phyloP scores from a whole-genome alignment of 2,113 vertebrate species.

The Trematomus loennbergii region DNA sequence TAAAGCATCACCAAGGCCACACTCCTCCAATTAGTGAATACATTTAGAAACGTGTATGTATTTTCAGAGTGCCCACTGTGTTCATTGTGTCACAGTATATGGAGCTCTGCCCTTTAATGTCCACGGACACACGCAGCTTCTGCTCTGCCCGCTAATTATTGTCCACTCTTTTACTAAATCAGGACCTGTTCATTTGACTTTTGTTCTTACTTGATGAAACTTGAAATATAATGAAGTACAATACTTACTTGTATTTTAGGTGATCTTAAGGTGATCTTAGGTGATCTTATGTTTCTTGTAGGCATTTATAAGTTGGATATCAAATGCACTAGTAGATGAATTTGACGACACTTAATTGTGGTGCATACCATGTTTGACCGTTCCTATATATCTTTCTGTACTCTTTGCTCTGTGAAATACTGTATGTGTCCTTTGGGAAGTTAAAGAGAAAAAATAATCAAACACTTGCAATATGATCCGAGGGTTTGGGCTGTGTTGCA shows the following conservation, averaged over 20 bases:
- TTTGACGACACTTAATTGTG: neutral
- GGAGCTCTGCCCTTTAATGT: no score
- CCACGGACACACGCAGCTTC: no score
- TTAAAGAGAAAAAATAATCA: slow-evolving; percentile 2
- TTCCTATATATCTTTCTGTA: neutral
- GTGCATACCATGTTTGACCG: neutral
- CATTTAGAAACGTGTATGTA: no score
- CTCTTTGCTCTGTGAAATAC: slow-evolving; percentile 1
- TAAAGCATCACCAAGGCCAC: no score
- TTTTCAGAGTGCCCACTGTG: no score
- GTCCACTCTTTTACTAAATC: no score
- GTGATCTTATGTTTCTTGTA: neutral
- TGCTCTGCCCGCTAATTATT: no score
- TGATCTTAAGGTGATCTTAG: neutral
- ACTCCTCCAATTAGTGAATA: no score
- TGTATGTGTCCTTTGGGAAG: neutral
- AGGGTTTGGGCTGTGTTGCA: neutral
- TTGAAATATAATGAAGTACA: no score
- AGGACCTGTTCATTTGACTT: neutral
- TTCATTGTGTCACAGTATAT: no score
- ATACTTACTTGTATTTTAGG: neutral
- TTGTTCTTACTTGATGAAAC: neutral
- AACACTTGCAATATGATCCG: slow-evolving; percentile 31
- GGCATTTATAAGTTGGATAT: no score
- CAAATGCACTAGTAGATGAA: neutral